These are phyloP conservation scores for Theocolax elegans DNA, from an alignment of 1,140 invertebrate genomes.

Conservation along the genomic window DNA sequence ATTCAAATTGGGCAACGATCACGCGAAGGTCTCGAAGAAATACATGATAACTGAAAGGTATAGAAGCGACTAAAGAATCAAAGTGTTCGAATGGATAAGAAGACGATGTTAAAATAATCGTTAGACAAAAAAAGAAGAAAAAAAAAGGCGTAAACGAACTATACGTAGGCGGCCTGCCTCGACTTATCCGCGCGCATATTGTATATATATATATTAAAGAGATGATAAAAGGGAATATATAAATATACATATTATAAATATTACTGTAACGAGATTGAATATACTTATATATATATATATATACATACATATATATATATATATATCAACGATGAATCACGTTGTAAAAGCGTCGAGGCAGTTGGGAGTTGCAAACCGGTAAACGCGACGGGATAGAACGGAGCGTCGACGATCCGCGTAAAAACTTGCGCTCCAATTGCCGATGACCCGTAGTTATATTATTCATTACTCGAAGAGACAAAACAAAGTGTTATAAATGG, in stretches of 20 bases:
- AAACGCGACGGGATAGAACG: no score
- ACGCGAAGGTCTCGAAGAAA: no score
- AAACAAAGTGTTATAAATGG: conserved; percentile 57
- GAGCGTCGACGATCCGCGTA: conserved; percentile 47
- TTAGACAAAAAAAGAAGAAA: no score
- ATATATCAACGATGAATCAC: conserved; percentile 60
- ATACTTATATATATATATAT: no score
- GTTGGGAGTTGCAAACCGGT: conserved; percentile 59
- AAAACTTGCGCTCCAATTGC: conserved; percentile 58
- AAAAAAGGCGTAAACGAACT: conserved; percentile 6
- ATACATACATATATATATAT: no score
- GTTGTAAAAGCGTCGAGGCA: conserved; percentile 50
- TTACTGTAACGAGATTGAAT: conserved; percentile 52
- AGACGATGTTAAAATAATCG: no score
- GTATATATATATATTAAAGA: conserved; percentile 61
- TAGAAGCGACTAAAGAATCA: conserved; percentile 13
- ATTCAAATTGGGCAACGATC: no score
- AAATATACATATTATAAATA: conserved; percentile 60
- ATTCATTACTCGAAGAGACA: conserved; percentile 57
- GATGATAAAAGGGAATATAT: conserved; percentile 52
- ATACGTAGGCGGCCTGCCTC: conserved; percentile 48
- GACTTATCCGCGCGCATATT: conserved; percentile 53
- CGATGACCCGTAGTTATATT: conserved; percentile 59
- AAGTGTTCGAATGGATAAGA: neutral
- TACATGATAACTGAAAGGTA: no score